phyloP scores from a whole-genome alignment of 2,888 invertebrate species.

The Polydrusus cervinus region DNA sequence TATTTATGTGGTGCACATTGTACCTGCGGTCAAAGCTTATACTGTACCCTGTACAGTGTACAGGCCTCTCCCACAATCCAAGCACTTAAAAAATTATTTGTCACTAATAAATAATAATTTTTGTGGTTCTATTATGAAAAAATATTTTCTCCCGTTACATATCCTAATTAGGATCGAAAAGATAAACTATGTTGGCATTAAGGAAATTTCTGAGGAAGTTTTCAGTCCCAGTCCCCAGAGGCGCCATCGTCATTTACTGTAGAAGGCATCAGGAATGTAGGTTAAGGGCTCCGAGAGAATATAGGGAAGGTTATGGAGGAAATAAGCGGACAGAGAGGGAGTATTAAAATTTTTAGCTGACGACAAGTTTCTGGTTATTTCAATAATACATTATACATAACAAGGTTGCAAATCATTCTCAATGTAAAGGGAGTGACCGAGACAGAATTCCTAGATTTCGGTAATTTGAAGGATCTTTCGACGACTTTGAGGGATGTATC shows the following conservation, averaged over 20 bases:
- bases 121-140: background rate
- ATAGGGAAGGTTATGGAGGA: conserved; percentile 28
- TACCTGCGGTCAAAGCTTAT: background rate
- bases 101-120: no score
- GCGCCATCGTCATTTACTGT: conserved; percentile 14
- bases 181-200: background rate
- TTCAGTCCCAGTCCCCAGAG: conserved; percentile 7
- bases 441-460: no score
- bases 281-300: conserved; percentile 28
- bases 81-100: no score
- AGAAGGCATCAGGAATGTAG: conserved; percentile 22
- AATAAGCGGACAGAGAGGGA: background rate
- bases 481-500: no score
- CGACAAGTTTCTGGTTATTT: no score
- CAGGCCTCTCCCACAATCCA: no score
- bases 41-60: background rate
- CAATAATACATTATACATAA: no score
- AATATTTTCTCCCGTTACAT: background rate
- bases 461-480: no score
- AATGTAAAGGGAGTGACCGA: no score
- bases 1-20: background rate
- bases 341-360: background rate
- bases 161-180: background rate
- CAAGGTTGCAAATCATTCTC: no score
- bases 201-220: background rate